Evolutionary conservation across 2,888 invertebrate species (phyloP).

Genomic region (Tenthredo livida): DNA sequence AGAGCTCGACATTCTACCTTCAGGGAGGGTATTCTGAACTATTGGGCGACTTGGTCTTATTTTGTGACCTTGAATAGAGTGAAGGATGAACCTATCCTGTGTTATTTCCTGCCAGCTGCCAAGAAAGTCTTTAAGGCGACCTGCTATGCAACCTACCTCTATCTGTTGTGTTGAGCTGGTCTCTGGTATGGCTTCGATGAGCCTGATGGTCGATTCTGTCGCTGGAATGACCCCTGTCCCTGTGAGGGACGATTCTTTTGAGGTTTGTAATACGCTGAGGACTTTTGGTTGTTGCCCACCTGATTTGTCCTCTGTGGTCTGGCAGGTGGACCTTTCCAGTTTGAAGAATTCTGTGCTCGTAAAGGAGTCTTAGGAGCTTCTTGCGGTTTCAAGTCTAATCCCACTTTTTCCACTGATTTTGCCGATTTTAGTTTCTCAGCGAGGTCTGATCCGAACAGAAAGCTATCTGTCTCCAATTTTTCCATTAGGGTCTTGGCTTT

Average conservation of each 20-base stretch:
- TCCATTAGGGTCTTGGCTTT: too few relatives aligned
- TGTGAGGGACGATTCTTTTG: background rate
- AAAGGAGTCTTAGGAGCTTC: too few relatives aligned
- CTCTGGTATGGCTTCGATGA: background rate
- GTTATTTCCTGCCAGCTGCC: constrained; percentile 4
- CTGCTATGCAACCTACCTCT: background rate
- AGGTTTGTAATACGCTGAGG: background rate
- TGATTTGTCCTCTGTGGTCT: background rate
- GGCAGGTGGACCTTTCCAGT: constrained; percentile 5
- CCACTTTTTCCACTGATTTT: too few relatives aligned
- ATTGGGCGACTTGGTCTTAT: background rate
- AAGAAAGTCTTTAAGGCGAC: background rate
- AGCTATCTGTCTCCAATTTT: too few relatives aligned
- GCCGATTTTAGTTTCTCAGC: too few relatives aligned
- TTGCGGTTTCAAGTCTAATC: too few relatives aligned
- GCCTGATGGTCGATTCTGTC: background rate
- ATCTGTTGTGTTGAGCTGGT: background rate
- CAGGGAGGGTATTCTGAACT: background rate
- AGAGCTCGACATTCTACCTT: background rate
- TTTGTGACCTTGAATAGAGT: background rate
- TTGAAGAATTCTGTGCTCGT: background rate
- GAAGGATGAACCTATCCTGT: background rate
- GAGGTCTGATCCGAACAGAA: too few relatives aligned
- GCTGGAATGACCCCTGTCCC: too few relatives aligned
- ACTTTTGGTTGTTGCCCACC: background rate